Percentiles rank a stretch among this genome's conserved stretches.
phyloP scores from a whole-genome alignment of 2,797 vertebrate species.

The Pristis pectinata region DNA sequence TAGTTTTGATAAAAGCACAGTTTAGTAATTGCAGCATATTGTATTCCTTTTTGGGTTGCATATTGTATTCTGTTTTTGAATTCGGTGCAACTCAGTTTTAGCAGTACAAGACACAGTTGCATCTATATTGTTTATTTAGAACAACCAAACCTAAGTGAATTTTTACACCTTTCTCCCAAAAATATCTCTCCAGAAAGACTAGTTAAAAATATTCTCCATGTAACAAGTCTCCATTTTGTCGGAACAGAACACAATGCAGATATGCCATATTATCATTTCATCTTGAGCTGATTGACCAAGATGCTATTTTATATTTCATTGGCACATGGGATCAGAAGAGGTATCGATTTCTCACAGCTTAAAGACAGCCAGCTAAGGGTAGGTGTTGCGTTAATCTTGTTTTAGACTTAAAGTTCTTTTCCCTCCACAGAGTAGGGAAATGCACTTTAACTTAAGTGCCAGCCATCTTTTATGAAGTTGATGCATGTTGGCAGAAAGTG shows the following conservation, averaged over 20 bases:
- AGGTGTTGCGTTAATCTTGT: background rate
- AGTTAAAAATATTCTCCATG: background rate
- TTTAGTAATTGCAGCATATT: too few species aligned
- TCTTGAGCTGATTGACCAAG: background rate
- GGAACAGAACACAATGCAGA: background rate
- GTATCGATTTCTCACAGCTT: background rate
- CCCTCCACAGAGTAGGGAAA: background rate
- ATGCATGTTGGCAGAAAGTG: background rate
- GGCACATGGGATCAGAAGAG: background rate
- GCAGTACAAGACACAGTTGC: too few species aligned
- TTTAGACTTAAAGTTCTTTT: background rate
- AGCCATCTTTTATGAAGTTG: background rate
- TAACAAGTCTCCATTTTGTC: background rate
- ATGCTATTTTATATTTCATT: background rate
- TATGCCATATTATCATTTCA: background rate
- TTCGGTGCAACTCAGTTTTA: too few species aligned
- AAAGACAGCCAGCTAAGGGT: background rate
- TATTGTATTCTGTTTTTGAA: too few species aligned
- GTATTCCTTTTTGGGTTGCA: too few species aligned
- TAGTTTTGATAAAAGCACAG: too few species aligned
- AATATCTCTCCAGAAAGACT: background rate
- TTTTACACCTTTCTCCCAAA: background rate
- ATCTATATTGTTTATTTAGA: too few species aligned
- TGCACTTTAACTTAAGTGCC: background rate
- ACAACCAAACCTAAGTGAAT: too few species aligned